Percentiles rank a stretch among this genome's conserved stretches.
phyloP scores from a whole-genome alignment of 2,888 invertebrate genomes.

The Clusia tigrina region DNA sequence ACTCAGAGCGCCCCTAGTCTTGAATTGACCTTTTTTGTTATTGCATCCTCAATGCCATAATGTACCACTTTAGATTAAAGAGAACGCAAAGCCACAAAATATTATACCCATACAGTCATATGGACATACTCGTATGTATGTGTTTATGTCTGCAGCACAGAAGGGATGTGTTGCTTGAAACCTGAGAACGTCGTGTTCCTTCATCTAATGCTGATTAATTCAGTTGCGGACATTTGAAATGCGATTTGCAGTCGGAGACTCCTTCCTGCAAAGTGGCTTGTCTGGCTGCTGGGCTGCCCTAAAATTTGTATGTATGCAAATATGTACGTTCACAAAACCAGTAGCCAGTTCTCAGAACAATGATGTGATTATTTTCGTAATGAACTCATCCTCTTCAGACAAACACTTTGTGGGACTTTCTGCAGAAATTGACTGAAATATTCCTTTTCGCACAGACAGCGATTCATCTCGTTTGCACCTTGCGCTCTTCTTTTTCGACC shows the following conservation, averaged over 20 bases:
- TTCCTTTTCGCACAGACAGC: neutral
- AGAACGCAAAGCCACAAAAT: neutral
- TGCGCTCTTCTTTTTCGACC: too few species aligned
- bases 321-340: too few species aligned
- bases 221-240: neutral
- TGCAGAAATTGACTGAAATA: neutral
- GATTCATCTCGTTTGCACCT: neutral
- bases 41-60: too few species aligned
- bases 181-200: too few species aligned
- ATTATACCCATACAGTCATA: neutral
- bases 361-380: slow-evolving; percentile 10
- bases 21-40: too few species aligned
- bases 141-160: too few species aligned
- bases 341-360: slow-evolving; percentile 8
- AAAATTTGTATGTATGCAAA: too few species aligned
- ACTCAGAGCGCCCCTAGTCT: too few species aligned
- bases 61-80: too few species aligned
- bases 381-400: neutral
- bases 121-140: neutral
- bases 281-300: too few species aligned
- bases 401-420: neutral
- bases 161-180: too few species aligned
- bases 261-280: neutral
- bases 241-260: neutral
- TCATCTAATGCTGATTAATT: too few species aligned